Evolutionary conservation across 2,888 invertebrate species (phyloP).

Genomic region (Heteromurus nitidus): DNA sequence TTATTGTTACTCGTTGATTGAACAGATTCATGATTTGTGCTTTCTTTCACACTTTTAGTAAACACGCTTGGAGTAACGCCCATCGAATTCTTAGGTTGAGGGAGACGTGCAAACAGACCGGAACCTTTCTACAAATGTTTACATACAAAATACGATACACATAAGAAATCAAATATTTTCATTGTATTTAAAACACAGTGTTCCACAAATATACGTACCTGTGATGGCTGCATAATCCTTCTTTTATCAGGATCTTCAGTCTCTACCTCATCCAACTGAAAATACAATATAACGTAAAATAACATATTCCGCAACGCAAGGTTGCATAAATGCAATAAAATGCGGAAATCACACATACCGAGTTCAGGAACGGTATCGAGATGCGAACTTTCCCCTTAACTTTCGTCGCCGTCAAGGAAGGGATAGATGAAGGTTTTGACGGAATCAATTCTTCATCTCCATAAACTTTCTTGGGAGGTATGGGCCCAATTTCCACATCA

Average conservation of each 20-base stretch:
- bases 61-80: neutral
- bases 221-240: constrained; percentile 76
- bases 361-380: constrained; percentile 82
- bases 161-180: neutral
- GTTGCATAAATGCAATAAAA: constrained; percentile 32
- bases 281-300: too few species aligned
- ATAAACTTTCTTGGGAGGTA: constrained; percentile 71
- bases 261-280: constrained; percentile 81
- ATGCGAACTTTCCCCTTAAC: constrained; percentile 79
- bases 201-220: constrained; percentile 75
- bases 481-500: constrained; percentile 68
- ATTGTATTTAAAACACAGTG: neutral
- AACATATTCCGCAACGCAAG: too few species aligned
- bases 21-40: too few species aligned
- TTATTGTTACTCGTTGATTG: too few species aligned
- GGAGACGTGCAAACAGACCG: constrained; percentile 82
- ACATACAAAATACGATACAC: constrained; percentile 9
- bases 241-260: constrained; percentile 74
- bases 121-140: constrained; percentile 79
- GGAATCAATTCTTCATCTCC: constrained; percentile 69
- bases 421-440: constrained; percentile 44
- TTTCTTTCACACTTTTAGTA: too few species aligned
- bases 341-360: constrained; percentile 77
- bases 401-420: constrained; percentile 51
- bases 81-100: constrained; percentile 80